Base-by-base conservation (phyloP, 2,888 invertebrate genomes). In the Ariolimax columbianus region DNA sequence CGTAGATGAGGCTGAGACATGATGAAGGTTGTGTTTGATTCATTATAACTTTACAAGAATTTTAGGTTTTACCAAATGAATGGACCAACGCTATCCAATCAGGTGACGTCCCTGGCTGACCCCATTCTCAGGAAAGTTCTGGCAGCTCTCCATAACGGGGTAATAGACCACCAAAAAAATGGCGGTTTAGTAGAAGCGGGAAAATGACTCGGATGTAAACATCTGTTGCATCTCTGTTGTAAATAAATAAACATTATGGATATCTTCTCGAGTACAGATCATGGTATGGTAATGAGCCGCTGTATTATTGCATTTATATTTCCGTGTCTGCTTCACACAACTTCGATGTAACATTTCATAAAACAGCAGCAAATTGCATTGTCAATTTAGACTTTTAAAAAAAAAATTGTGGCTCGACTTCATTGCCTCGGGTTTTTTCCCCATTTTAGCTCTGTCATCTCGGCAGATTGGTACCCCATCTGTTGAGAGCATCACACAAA, bases 171-270 rank as follows among this genome's bases (percentile, higher is more conserved):
- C 30, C 1, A 36, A 38, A 47, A 68, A 30, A 36, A 68, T 68
- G 70, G 36, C 47, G 51, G 23, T 51, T 36, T 19, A 17, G 33
- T 36, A 51, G 33, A 17, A 40, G 55, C 17, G n/a, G 33, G 30
- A 43, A 47, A 3, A 68, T 19, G 30, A n/a, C 68, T 66, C 43
- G 68, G 68, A 80, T 66, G 30, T 66, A 68, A 33, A 66, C 68
- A 40, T 68, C 66, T 43, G 66, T 68, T 30, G 33, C 59, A 36
- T 17, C 59, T 77, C 59, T 7, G 7, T 59, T 23, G 59, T 55
- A 59, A 55, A 59, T 55, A 77, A 77, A 59, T 59, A 59, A 59
- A 59, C 59, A 77, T 77, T 9, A 75, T 23, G 43, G 75, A 43
- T 1, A 47, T 26, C 75, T 75, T 40, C 43, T 75, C 75, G n/a